Percentiles rank a stretch among this genome's conserved stretches.
Evolutionary conservation across 64 coral and sea anemone genomes (phyloP).

Genomic region (Hydrozoanthus tunicans): DNA sequence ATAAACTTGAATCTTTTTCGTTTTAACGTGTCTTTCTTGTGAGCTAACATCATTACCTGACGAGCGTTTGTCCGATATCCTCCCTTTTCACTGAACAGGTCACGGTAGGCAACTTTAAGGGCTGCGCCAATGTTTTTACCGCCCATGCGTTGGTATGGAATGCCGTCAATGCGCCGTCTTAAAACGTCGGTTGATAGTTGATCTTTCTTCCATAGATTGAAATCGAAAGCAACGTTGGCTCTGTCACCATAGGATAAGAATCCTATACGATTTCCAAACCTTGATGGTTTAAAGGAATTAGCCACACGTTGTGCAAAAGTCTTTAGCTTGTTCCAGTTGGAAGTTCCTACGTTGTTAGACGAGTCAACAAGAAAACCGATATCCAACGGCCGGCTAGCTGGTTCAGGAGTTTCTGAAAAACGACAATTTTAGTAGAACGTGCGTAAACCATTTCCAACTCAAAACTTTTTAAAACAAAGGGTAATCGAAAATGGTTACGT

Average conservation of each 20-base stretch:
- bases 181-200: constrained; percentile 29
- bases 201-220: constrained; percentile 42
- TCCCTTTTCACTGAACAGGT: constrained; percentile 51
- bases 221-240: constrained; percentile 61
- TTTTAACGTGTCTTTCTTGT: not conserved
- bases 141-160: constrained; percentile 27
- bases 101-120: constrained; percentile 47
- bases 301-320: constrained; percentile 49
- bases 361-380: constrained; percentile 81
- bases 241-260: constrained; percentile 62
- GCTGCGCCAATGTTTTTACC: constrained; percentile 61
- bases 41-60: constrained; percentile 66
- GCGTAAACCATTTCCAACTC: no score
- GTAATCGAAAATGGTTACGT: no score
- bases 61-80: constrained; percentile 64
- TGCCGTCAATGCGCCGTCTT: constrained; percentile 28
- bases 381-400: constrained; percentile 55
- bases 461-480: no score
- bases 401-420: constrained; percentile 24
- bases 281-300: constrained; percentile 59
- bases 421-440: no score
- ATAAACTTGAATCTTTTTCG: no score
- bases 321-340: constrained; percentile 58
- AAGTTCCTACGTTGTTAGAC: constrained; percentile 35
- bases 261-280: constrained; percentile 63